phyloP scores from a whole-genome alignment of 37 sponge, comb jelly and placozoan species.

The Spongilla lacustris region DNA sequence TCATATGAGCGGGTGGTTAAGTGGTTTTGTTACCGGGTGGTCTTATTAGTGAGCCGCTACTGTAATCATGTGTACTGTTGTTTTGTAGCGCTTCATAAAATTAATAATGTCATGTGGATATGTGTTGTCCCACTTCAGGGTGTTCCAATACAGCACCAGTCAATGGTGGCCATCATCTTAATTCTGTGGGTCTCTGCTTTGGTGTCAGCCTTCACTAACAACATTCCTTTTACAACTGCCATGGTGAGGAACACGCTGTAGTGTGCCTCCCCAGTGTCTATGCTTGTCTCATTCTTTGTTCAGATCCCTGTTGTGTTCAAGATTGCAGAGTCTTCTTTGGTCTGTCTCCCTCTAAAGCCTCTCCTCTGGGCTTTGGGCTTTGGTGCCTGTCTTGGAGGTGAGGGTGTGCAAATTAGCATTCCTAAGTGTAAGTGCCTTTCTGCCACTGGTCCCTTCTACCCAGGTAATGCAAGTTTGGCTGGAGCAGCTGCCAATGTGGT shows the following conservation, averaged over 20 bases:
- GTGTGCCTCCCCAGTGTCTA: background rate
- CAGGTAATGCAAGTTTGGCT: conserved; percentile 94
- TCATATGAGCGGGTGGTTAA: too few relatives aligned
- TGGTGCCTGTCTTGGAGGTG: conserved; percentile 98
- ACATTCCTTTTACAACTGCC: conserved; percentile 99
- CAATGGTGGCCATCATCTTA: conserved; percentile 87
- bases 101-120: too few relatives aligned
- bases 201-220: conserved; percentile 97
- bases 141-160: conserved; percentile 66
- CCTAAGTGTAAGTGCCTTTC: background rate
- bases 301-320: conserved; percentile 92
- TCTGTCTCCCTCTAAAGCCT: conserved; percentile 80
- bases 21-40: too few relatives aligned
- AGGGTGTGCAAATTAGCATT: background rate
- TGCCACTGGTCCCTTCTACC: too few relatives aligned
- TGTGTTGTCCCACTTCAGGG: conserved; percentile 36
- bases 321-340: conserved; percentile 69
- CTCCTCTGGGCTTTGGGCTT: conserved; percentile 96
- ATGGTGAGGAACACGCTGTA: conserved; percentile 46
- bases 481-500: conserved; percentile 99
- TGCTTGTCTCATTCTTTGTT: background rate
- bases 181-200: conserved; percentile 96
- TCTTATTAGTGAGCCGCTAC: too few relatives aligned
- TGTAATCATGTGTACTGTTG: too few relatives aligned
- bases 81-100: too few relatives aligned